A percentile compares a stretch with the other conserved stretches of the same genome.
phyloP scores from a whole-genome alignment of 2,113 vertebrate species.

The Otus sunia region DNA sequence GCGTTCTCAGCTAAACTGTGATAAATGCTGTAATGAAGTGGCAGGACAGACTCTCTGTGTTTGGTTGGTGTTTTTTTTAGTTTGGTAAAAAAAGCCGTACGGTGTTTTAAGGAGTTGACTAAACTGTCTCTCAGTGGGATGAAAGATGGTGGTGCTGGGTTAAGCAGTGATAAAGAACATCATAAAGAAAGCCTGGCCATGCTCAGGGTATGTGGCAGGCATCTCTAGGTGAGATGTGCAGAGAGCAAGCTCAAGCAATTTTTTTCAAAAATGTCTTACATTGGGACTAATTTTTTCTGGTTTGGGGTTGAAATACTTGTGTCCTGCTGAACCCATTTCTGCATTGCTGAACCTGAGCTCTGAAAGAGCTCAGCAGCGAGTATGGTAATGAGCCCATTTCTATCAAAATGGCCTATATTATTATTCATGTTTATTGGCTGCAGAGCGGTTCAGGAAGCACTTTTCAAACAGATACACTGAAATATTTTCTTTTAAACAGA shows the following conservation, averaged over 20 bases:
- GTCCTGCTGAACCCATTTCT: slow-evolving; percentile 32
- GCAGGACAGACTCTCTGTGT: neutral
- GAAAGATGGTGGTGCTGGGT: neutral
- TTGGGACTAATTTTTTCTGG: neutral
- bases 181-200: neutral
- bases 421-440: slow-evolving; percentile 68
- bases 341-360: neutral
- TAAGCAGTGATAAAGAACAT: neutral
- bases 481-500: slow-evolving; percentile 52
- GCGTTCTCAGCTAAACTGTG: neutral
- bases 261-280: neutral
- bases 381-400: slow-evolving; percentile 57
- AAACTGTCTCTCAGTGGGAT: neutral
- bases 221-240: neutral
- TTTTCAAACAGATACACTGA: slow-evolving; percentile 44
- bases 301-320: slow-evolving; percentile 2
- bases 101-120: neutral
- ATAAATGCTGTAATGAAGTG: neutral
- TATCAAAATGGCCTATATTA: slow-evolving; percentile 50
- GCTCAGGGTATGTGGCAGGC: neutral
- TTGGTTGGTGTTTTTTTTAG: neutral
- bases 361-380: slow-evolving; percentile 19
- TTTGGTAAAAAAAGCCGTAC: neutral
- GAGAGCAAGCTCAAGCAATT: neutral
- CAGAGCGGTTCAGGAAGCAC: slow-evolving; percentile 44